Percentiles rank a stretch among this genome's conserved stretches.
These are phyloP conservation scores for Urocyon cinereoargenteus DNA, from an alignment of 2,797 vertebrate species.

Conservation along the genomic window DNA sequence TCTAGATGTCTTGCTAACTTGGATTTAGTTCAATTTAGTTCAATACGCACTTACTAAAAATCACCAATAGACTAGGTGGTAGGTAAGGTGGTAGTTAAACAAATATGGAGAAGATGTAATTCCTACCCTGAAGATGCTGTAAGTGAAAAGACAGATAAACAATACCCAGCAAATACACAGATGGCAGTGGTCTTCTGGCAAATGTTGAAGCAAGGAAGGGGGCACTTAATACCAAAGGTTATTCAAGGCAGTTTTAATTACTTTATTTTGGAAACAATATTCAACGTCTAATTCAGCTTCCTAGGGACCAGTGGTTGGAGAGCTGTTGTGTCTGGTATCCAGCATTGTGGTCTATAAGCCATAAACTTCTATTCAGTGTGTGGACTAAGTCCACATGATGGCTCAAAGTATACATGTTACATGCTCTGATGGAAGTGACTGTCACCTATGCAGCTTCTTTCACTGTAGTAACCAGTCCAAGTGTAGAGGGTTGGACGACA, in stretches of 20 bases:
- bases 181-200: not conserved
- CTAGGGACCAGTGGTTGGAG: not conserved
- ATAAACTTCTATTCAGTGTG: not conserved
- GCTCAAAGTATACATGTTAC: rapidly evolving
- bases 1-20: not conserved
- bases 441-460: not conserved
- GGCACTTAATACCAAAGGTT: not conserved
- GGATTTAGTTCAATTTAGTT: not conserved
- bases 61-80: not conserved
- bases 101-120: not conserved
- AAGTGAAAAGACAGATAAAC: not conserved
- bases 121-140: not conserved
- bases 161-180: not conserved
- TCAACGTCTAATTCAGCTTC: not conserved
- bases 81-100: not conserved
- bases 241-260: not conserved
- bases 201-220: not conserved
- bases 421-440: not conserved
- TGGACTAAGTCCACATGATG: not conserved
- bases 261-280: not conserved
- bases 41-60: not conserved
- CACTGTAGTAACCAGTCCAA: not conserved
- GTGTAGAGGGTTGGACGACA: not conserved
- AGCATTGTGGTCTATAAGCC: not conserved
- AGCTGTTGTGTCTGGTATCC: not conserved